Evolutionary conservation across 2,113 vertebrate species (phyloP).

Genomic region (Cacatua alba): DNA sequence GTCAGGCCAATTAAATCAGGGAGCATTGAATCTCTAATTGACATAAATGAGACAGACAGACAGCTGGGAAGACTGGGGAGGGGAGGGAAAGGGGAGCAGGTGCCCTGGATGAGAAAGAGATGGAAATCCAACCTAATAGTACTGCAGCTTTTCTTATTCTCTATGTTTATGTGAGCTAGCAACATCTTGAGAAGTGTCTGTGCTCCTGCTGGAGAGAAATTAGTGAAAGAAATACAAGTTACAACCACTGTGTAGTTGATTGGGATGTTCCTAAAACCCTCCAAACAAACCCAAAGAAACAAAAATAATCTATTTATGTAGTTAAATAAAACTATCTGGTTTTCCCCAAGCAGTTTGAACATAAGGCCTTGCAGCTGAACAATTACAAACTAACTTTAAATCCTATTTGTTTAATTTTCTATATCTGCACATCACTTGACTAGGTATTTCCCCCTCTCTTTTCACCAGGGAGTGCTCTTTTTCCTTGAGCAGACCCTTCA

Average conservation of each 20-base stretch:
- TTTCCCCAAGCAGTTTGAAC: not conserved
- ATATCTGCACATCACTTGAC: not conserved
- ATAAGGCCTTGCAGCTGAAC: not conserved
- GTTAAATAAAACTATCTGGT: not conserved
- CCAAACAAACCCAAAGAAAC: not conserved
- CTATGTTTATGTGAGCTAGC: not conserved
- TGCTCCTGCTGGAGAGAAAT: not conserved
- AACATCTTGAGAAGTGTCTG: not conserved
- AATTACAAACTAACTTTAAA: not conserved
- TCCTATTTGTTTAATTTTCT: slow-evolving; percentile 26
- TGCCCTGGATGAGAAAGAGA: slow-evolving; percentile 63
- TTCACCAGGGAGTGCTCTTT: not conserved
- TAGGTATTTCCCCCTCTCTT: not conserved
- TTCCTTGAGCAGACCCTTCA: not conserved
- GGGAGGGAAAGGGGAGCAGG: slow-evolving; percentile 64
- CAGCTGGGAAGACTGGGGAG: slow-evolving; percentile 66
- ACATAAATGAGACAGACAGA: slow-evolving; percentile 80
- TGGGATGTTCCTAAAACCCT: not conserved
- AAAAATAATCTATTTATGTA: not conserved
- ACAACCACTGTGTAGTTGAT: not conserved
- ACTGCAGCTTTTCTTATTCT: not conserved
- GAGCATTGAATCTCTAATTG: slow-evolving; percentile 76
- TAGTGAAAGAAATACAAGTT: not conserved
- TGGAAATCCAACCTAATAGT: slow-evolving; percentile 50
- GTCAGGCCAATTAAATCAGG: slow-evolving; percentile 76